Evolutionary conservation across 64 coral and sea anemone genomes (phyloP).

Genomic region (Montipora foliosa): DNA sequence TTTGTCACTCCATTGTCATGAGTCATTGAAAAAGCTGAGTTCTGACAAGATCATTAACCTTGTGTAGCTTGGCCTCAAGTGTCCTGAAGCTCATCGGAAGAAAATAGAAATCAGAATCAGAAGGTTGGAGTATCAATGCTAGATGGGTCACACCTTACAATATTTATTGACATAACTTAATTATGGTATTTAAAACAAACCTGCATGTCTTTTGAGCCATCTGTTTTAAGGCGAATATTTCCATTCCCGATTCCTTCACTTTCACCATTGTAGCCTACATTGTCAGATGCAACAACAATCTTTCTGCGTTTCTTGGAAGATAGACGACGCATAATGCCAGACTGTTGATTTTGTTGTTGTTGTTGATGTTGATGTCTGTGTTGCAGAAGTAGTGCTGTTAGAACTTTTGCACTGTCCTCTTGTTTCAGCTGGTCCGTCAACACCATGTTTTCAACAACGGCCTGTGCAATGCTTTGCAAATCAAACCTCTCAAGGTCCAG

Average conservation of each 20-base stretch:
- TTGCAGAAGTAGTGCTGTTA: constrained; percentile 84
- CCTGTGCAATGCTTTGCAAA: constrained; percentile 86
- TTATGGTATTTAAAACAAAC: not conserved
- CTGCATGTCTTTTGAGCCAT: constrained; percentile 14
- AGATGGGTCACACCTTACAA: too few relatives aligned
- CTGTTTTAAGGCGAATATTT: constrained; percentile 74
- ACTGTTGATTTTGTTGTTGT: constrained; percentile 85
- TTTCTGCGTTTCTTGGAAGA: constrained; percentile 56
- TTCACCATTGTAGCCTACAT: not conserved
- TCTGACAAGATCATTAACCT: too few relatives aligned
- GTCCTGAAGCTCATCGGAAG: too few relatives aligned
- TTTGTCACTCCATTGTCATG: too few relatives aligned
- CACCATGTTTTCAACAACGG: constrained; percentile 96
- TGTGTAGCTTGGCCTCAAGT: too few relatives aligned
- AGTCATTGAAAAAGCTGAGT: too few relatives aligned
- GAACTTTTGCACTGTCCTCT: constrained; percentile 74
- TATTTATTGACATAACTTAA: not conserved
- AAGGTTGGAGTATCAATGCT: too few relatives aligned
- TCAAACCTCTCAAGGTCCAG: constrained; percentile 95
- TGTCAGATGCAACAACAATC: not conserved
- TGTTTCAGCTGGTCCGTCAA: constrained; percentile 91
- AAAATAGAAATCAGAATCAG: too few relatives aligned
- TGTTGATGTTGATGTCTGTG: constrained; percentile 98
- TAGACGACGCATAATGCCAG: not conserved
- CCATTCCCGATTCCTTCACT: constrained; percentile 44